Percentiles rank a stretch among this genome's conserved stretches.
Evolutionary conservation across 2,113 vertebrate species (phyloP).

Genomic region (Microcebus tavaratra): DNA sequence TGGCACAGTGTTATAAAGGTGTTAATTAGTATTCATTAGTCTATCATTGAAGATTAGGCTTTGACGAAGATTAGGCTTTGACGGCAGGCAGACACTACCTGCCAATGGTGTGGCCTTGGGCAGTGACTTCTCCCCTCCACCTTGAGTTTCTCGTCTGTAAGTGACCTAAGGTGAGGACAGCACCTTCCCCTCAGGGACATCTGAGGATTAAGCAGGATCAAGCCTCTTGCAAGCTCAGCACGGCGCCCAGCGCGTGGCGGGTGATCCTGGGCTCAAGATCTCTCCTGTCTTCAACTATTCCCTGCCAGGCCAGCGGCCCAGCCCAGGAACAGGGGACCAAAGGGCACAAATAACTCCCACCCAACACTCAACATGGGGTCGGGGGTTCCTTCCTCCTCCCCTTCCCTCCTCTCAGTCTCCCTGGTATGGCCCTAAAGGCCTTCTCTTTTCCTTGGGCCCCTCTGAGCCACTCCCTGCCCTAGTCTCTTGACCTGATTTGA

Average conservation of each 20-base stretch:
- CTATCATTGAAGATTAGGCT: background rate
- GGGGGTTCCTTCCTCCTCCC: background rate
- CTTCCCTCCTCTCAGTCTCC: rapidly evolving
- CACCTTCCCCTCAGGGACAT: background rate
- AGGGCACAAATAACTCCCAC: background rate
- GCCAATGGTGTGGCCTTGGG: background rate
- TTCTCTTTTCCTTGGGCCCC: background rate
- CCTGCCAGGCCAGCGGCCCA: background rate
- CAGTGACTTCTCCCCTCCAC: background rate
- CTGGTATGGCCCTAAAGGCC: no score
- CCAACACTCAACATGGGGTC: rapidly evolving
- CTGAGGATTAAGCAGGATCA: background rate
- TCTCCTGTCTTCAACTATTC: background rate
- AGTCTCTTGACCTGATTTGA: background rate
- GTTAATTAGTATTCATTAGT: background rate
- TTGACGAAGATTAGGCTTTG: background rate
- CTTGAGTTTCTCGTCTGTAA: background rate
- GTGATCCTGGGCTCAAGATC: background rate
- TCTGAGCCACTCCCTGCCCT: background rate
- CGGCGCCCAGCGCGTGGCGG: rapidly evolving
- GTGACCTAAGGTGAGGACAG: background rate
- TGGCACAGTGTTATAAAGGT: background rate
- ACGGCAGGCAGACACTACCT: background rate
- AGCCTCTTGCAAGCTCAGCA: background rate
- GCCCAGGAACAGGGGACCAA: background rate